Evolutionary conservation across 2,888 invertebrate species (phyloP).

Genomic region (Eupeodes luniger): DNA sequence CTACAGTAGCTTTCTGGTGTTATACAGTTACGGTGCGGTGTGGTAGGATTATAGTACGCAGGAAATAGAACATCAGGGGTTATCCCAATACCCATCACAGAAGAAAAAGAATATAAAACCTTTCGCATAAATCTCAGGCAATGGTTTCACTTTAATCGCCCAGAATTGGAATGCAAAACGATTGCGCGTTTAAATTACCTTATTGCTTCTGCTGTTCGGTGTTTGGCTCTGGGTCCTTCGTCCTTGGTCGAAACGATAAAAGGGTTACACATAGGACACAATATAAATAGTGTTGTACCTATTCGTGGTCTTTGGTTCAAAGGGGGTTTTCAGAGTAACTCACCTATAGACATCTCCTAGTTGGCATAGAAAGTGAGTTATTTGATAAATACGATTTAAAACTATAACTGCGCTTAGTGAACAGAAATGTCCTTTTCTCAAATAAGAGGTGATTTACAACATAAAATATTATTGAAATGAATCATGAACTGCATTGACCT

Average conservation of each 20-base stretch:
- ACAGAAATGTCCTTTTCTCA: background rate
- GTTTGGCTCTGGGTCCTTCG: constrained; percentile 13
- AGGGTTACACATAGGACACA: constrained; percentile 37
- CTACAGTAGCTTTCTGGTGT: background rate
- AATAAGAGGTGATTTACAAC: constrained; percentile 54
- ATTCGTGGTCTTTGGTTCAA: background rate
- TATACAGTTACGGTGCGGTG: background rate
- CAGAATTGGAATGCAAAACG: constrained; percentile 62
- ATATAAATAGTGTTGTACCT: background rate
- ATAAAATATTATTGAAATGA: constrained; percentile 70
- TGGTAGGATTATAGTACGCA: background rate
- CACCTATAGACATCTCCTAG: background rate
- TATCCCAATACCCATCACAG: constrained; percentile 6
- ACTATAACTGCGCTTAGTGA: constrained; percentile 47
- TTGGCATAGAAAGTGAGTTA: constrained; percentile 55
- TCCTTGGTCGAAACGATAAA: constrained; percentile 55
- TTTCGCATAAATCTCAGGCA: constrained; percentile 63
- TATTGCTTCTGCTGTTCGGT: constrained; percentile 36
- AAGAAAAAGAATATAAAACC: constrained; percentile 29
- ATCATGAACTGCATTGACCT: constrained; percentile 33
- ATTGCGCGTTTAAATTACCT: constrained; percentile 57
- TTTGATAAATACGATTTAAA: constrained; percentile 67
- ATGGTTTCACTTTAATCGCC: constrained; percentile 67
- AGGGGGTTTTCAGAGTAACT: background rate
- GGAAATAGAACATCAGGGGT: constrained; percentile 33